These are phyloP conservation scores for Anolis apletophallus DNA, from an alignment of 2,797 vertebrate genomes.

Conservation along the genomic window DNA sequence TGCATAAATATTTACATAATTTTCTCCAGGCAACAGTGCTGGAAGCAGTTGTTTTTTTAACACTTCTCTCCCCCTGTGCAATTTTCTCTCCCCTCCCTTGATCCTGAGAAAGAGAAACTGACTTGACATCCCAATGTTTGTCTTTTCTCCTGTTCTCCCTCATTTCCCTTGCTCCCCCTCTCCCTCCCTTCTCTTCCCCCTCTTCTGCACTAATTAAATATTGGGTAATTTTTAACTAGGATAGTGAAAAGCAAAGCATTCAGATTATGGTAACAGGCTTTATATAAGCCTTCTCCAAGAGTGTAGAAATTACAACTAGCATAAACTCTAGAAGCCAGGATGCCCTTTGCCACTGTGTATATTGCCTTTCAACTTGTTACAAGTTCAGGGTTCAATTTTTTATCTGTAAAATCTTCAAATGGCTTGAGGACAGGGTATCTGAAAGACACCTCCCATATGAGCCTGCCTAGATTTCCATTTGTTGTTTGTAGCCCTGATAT, in stretches of 20 bases:
- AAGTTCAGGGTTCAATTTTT: neutral
- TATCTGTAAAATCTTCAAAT: neutral
- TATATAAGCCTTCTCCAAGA: no score
- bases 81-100: conserved; percentile 44
- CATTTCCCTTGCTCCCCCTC: neutral
- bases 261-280: no score
- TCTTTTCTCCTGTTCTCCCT: conserved; percentile 1
- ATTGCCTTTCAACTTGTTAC: neutral
- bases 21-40: conserved; percentile 64
- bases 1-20: conserved; percentile 73
- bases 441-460: neutral
- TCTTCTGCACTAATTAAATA: neutral
- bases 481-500: neutral
- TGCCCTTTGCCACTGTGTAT: no score
- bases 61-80: conserved; percentile 63
- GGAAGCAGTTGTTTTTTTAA: conserved; percentile 64
- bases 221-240: neutral
- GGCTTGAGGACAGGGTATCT: neutral
- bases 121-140: conserved; percentile 13
- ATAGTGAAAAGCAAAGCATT: neutral
- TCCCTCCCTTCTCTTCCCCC: neutral
- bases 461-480: neutral
- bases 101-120: conserved; percentile 36
- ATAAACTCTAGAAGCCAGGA: no score
- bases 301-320: no score